A percentile compares a stretch with the other conserved stretches of the same genome.
Evolutionary conservation across 2,888 invertebrate species (phyloP).

Genomic region (Abrostola tripartita): DNA sequence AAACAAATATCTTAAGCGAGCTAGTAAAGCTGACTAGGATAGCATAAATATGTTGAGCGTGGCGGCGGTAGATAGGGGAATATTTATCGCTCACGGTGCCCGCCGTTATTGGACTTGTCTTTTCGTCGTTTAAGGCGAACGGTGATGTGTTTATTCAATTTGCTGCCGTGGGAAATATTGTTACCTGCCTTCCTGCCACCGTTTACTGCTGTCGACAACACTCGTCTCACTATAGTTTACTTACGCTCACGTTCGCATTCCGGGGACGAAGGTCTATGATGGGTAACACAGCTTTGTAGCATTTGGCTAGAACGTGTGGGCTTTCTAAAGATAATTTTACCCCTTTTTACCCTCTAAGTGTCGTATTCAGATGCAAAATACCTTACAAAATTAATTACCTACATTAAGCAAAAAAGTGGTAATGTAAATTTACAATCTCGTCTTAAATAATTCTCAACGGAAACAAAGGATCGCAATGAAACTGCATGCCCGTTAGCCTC

Average conservation of each 20-base stretch:
- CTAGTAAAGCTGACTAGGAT: constrained; percentile 71
- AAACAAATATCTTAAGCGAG: constrained; percentile 67
- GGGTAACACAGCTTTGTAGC: neutral
- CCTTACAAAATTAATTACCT: no score
- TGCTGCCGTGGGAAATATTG: constrained; percentile 81
- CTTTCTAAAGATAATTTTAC: neutral
- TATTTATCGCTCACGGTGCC: constrained; percentile 80
- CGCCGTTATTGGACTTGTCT: constrained; percentile 85
- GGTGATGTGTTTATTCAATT: constrained; percentile 87
- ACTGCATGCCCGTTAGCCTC: neutral
- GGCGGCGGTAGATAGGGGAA: constrained; percentile 73
- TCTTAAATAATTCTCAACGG: neutral
- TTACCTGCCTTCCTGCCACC: constrained; percentile 74
- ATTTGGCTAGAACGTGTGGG: neutral
- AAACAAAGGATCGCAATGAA: neutral
- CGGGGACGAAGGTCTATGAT: neutral
- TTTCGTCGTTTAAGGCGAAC: constrained; percentile 83
- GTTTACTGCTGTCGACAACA: constrained; percentile 69
- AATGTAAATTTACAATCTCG: neutral
- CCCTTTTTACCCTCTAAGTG: neutral
- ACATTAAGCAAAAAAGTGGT: neutral
- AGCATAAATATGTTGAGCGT: constrained; percentile 74
- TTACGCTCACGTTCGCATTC: constrained; percentile 32
- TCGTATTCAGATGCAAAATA: no score
- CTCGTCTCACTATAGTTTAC: constrained; percentile 56